Evolutionary conservation across 2,797 vertebrate species (phyloP).

Genomic region (Enteromius mattozi): DNA sequence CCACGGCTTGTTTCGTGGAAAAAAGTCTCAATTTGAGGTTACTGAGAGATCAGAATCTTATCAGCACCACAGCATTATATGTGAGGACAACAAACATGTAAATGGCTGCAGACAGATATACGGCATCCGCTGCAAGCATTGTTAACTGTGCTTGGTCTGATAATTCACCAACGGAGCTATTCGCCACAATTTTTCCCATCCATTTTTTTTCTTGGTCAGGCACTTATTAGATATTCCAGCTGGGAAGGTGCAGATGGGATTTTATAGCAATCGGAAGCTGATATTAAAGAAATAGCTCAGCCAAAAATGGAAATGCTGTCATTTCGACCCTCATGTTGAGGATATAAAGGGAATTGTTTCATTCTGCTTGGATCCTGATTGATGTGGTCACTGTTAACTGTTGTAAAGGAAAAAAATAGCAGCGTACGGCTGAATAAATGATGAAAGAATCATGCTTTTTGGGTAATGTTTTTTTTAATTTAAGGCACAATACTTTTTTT

Average conservation of each 20-base stretch:
- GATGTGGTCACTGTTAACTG: background rate
- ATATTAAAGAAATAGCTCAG: conserved; percentile 66
- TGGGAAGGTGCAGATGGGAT: conserved; percentile 62
- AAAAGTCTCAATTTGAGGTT: conserved; percentile 30
- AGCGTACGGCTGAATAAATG: background rate
- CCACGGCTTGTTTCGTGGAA: background rate
- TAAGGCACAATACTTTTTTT: background rate
- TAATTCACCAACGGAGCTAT: conserved; percentile 59
- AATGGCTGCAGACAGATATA: conserved; percentile 49
- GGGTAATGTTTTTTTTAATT: background rate
- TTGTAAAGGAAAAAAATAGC: background rate
- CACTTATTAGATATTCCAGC: conserved; percentile 57
- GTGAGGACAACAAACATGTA: conserved; percentile 58
- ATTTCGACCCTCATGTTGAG: background rate
- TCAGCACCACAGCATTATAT: conserved; percentile 48
- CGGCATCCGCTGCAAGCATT: conserved; percentile 28
- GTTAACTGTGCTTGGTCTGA: conserved; percentile 30
- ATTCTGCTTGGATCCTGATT: background rate
- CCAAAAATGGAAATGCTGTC: conserved; percentile 44
- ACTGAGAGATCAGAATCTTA: conserved; percentile 19
- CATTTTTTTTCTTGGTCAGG: conserved; percentile 49
- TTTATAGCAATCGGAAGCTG: conserved; percentile 64
- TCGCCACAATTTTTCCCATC: conserved; percentile 37
- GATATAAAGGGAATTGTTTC: background rate
- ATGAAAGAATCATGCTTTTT: background rate